Evolutionary conservation across 1,140 invertebrate species (phyloP).

Genomic region (Drosophila tristis): DNA sequence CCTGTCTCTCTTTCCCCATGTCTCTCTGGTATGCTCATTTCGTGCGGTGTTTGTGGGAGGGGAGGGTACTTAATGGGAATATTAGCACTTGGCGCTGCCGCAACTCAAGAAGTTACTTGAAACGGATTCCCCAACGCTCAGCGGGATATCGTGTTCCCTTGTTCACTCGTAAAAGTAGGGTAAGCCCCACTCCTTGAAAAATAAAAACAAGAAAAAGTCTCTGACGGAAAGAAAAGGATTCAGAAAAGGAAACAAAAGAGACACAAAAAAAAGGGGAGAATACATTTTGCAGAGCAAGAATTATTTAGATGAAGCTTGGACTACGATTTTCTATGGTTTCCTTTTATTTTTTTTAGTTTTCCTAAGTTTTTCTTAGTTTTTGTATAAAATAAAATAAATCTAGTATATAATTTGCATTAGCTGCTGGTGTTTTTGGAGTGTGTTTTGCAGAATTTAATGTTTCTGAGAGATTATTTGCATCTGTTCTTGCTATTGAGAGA

Average conservation of each 20-base stretch:
- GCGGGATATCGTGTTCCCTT: not conserved
- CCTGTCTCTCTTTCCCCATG: not conserved
- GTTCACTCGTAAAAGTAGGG: not conserved
- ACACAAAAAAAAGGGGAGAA: not conserved
- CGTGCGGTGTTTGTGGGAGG: slow-evolving; percentile 5
- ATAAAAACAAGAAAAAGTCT: not conserved
- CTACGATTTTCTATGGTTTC: no score
- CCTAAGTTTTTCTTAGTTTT: no score
- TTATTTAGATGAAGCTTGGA: no score
- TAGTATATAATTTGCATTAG: no score
- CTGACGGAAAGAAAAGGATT: slow-evolving; percentile 4
- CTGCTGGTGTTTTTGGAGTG: no score
- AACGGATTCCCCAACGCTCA: slow-evolving; percentile 19
- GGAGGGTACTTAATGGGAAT: slow-evolving; percentile 49
- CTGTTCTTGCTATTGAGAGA: no score
- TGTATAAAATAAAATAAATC: no score
- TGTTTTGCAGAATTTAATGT: no score
- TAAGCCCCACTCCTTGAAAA: not conserved
- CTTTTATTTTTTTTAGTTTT: no score
- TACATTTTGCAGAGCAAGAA: not conserved
- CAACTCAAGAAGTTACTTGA: slow-evolving; percentile 20
- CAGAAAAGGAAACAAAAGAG: slow-evolving; percentile 10
- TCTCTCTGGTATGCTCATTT: slow-evolving; percentile 34
- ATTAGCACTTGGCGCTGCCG: slow-evolving; percentile 40
- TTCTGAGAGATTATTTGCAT: no score